A percentile compares a stretch with the other conserved stretches of the same genome.
phyloP scores from a whole-genome alignment of 2,113 vertebrate genomes.

The Rynchops niger region DNA sequence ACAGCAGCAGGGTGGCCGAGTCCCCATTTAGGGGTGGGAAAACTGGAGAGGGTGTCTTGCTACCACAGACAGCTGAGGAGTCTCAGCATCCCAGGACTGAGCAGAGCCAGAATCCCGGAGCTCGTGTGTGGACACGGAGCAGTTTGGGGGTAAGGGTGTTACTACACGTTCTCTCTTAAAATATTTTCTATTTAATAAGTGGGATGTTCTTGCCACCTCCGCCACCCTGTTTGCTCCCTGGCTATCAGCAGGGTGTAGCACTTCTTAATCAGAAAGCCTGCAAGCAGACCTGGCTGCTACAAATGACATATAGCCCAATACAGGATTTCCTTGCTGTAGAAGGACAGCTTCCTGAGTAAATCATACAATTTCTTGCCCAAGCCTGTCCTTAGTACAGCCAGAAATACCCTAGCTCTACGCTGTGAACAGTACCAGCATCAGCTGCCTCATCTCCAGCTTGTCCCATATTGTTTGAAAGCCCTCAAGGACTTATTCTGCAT shows the following conservation, averaged over 20 bases:
- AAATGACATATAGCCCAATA: background rate
- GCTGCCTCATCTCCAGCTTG: background rate
- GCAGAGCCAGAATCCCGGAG: background rate
- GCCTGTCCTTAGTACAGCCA: background rate
- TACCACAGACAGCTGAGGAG: background rate
- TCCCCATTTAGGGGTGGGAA: background rate
- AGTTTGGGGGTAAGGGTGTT: background rate
- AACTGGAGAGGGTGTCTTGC: background rate
- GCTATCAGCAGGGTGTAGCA: background rate
- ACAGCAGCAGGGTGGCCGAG: background rate
- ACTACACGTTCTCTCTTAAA: background rate
- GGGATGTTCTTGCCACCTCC: background rate
- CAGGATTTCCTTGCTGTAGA: slow-evolving; percentile 44
- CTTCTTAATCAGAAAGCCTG: background rate
- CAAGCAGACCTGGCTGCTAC: background rate
- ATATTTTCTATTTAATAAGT: background rate
- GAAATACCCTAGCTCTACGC: accelerated
- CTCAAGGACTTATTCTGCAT: background rate
- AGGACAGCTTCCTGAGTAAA: slow-evolving; percentile 22
- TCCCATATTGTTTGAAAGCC: background rate
- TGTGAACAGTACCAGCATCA: background rate
- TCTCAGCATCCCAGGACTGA: background rate
- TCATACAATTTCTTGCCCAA: background rate
- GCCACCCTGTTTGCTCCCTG: background rate
- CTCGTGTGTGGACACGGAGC: accelerated